Percentiles rank a stretch among this genome's conserved stretches.
Conservation (phyloP, 2,888 invertebrate genomes). For the Eristalis tenax region DNA sequence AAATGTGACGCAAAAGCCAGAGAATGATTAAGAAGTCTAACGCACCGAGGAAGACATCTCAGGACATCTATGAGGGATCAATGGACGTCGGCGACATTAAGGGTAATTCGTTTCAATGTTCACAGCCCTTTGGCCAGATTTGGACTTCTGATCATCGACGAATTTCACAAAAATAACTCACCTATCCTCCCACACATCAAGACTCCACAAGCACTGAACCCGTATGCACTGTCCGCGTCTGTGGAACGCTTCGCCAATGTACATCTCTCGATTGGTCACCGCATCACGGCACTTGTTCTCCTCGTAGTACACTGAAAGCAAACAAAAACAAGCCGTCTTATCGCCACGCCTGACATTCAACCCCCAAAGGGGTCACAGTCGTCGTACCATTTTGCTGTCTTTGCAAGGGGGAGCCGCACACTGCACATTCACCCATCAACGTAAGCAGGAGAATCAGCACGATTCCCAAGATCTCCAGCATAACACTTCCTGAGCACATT, state of each 20-base stretch:
- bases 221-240: slow-evolving; percentile 77
- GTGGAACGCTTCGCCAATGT: slow-evolving; percentile 78
- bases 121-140: too few relatives aligned
- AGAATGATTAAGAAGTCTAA: too few relatives aligned
- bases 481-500: slow-evolving; percentile 9
- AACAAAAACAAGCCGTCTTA: neutral
- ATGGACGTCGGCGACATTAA: too few relatives aligned
- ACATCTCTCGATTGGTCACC: slow-evolving; percentile 77
- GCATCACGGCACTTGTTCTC: slow-evolving; percentile 76
- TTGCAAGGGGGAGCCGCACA: slow-evolving; percentile 52
- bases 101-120: too few relatives aligned
- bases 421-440: slow-evolving; percentile 24
- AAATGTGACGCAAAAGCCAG: too few relatives aligned
- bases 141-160: too few relatives aligned
- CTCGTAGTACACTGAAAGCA: slow-evolving; percentile 66
- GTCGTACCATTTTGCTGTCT: slow-evolving; percentile 33
- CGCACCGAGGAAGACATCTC: too few relatives aligned
- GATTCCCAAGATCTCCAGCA: slow-evolving; percentile 4
- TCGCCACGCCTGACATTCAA: neutral
- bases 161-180: slow-evolving; percentile 58
- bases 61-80: too few relatives aligned
- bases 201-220: slow-evolving; percentile 78
- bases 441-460: slow-evolving; percentile 9
- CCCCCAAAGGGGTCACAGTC: neutral
- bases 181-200: slow-evolving; percentile 79